A percentile compares a stretch with the other conserved stretches of the same genome.
Conservation (phyloP, 2,797 vertebrate genomes). For the Alosa sapidissima region DNA sequence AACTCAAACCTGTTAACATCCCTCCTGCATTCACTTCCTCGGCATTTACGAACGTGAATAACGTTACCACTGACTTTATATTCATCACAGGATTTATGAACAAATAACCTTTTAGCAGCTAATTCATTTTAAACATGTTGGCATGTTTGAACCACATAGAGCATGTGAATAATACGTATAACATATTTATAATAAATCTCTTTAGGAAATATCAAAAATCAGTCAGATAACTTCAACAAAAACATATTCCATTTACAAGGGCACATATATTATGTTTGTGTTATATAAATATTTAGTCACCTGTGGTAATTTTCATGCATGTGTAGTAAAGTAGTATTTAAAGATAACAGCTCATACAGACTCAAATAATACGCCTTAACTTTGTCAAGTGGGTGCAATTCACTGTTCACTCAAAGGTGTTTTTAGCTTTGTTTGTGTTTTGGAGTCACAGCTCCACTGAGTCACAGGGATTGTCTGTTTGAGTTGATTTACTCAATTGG, state of each 20-base stretch:
- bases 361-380: slow-evolving; percentile 53
- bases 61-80: slow-evolving; percentile 7
- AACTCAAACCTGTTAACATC: neutral
- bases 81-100: slow-evolving; percentile 8
- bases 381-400: slow-evolving; percentile 35
- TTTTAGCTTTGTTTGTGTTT: slow-evolving; percentile 8
- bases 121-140: slow-evolving; percentile 7
- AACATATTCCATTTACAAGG: neutral
- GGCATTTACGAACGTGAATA: neutral
- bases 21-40: neutral
- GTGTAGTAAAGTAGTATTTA: slow-evolving; percentile 41
- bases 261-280: slow-evolving; percentile 9
- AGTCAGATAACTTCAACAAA: neutral
- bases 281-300: slow-evolving; percentile 35
- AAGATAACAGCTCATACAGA: slow-evolving; percentile 43
- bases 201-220: neutral
- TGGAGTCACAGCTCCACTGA: neutral
- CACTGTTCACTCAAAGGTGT: slow-evolving; percentile 1
- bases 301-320: slow-evolving; percentile 45
- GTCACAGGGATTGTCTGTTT: neutral
- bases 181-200: neutral
- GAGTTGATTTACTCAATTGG: neutral
- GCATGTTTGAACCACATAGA: slow-evolving; percentile 23
- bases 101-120: slow-evolving; percentile 4
- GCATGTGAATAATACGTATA: slow-evolving; percentile 10